These are phyloP conservation scores for Pogonophryne albipinna DNA, from an alignment of 2,797 vertebrate genomes.

Conservation along the genomic window DNA sequence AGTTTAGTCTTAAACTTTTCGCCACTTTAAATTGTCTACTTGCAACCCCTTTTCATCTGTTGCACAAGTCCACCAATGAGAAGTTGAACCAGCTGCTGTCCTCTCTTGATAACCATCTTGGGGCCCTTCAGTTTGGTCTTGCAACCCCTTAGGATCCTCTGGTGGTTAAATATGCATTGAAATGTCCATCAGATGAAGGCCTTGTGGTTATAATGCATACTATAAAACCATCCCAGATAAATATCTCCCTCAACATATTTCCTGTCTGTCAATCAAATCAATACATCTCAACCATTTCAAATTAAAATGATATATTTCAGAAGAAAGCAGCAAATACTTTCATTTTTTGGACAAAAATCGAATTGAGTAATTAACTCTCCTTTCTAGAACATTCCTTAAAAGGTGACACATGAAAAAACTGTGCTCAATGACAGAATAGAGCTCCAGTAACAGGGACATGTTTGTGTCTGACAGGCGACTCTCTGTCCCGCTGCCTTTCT, in stretches of 20 bases:
- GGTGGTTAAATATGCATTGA: background rate
- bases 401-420: background rate
- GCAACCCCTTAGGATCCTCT: too few relatives aligned
- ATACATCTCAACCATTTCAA: too few relatives aligned
- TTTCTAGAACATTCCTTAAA: background rate
- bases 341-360: background rate
- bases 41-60: background rate
- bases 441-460: slow-evolving; percentile 27
- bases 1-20: background rate
- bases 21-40: background rate
- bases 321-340: background rate
- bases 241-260: background rate
- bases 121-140: too few relatives aligned
- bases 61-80: background rate
- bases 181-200: background rate
- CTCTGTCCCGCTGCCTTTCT: slow-evolving; percentile 24
- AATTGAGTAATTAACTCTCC: background rate
- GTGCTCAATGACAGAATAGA: slow-evolving; percentile 8
- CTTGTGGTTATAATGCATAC: too few relatives aligned
- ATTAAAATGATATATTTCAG: too few relatives aligned
- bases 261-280: too few relatives aligned
- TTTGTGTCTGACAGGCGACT: slow-evolving; percentile 32
- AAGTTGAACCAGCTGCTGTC: too few relatives aligned
- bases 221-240: background rate
- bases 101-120: too few relatives aligned